A percentile compares a stretch with the other conserved stretches of the same genome.
Evolutionary conservation across 1,140 invertebrate species (phyloP).

Genomic region (Trypoxylus dichotomus): DNA sequence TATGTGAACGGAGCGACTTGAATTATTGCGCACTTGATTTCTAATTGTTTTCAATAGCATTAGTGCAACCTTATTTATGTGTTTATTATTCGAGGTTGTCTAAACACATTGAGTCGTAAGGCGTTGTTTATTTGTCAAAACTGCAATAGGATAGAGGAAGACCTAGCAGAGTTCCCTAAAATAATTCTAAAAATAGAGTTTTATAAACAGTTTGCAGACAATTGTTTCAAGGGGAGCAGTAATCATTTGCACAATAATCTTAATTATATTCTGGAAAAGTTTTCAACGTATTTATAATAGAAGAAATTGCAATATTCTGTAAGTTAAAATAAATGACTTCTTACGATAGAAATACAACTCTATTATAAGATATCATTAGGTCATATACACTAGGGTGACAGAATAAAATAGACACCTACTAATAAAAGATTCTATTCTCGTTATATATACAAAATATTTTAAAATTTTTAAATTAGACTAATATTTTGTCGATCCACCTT

Average conservation of each 20-base stretch:
- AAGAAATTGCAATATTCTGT: background rate
- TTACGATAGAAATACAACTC: too few relatives aligned
- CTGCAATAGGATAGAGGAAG: background rate
- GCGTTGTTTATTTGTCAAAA: conserved; percentile 1
- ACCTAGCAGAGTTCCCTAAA: background rate
- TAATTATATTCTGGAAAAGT: too few relatives aligned
- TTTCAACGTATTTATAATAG: background rate
- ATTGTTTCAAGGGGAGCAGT: too few relatives aligned
- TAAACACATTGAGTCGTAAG: background rate
- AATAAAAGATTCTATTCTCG: too few relatives aligned
- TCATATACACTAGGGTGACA: too few relatives aligned
- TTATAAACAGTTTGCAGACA: background rate
- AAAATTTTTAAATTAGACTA: too few relatives aligned
- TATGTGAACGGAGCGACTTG: background rate
- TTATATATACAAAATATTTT: too few relatives aligned
- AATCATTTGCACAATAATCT: too few relatives aligned
- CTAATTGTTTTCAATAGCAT: conserved; percentile 4
- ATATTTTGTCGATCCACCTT: too few relatives aligned
- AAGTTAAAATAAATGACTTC: too few relatives aligned
- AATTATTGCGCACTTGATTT: conserved; percentile 12
- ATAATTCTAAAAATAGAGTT: background rate
- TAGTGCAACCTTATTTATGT: background rate
- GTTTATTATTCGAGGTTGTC: background rate
- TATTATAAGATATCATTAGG: too few relatives aligned
- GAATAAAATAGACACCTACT: too few relatives aligned